Evolutionary conservation across 2,797 vertebrate species (phyloP).

Genomic region (Salmo trutta): DNA sequence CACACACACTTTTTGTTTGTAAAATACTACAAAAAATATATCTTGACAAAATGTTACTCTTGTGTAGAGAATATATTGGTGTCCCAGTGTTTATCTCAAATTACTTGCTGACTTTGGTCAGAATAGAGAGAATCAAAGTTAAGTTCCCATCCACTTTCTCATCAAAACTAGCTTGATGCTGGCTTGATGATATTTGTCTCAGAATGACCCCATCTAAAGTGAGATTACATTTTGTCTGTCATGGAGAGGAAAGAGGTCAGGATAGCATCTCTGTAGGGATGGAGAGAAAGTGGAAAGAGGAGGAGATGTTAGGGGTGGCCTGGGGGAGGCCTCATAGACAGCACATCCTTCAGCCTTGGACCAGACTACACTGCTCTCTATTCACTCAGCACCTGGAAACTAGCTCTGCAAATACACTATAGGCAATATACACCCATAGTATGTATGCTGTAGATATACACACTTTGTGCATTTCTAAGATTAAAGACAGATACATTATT

Average conservation of each 20-base stretch:
- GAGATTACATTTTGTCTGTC: not conserved
- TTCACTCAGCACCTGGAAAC: not conserved
- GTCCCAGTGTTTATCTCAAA: not conserved
- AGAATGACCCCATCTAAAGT: not conserved
- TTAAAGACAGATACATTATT: not conserved
- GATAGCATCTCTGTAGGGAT: not conserved
- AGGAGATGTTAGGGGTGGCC: not conserved
- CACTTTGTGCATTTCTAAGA: not conserved
- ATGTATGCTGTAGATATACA: not conserved
- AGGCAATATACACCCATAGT: not conserved
- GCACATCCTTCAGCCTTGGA: not conserved
- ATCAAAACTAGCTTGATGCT: not conserved
- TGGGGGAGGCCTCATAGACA: not conserved
- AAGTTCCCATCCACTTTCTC: not conserved
- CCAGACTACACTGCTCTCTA: conserved; percentile 2
- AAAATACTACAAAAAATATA: conserved; percentile 7
- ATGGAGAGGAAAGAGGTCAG: not conserved
- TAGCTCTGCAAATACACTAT: not conserved
- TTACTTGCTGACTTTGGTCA: not conserved
- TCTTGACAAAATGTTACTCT: not conserved
- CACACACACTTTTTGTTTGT: no score
- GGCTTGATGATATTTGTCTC: not conserved
- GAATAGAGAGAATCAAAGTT: not conserved
- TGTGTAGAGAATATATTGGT: not conserved
- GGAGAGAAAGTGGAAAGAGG: not conserved